phyloP scores from a whole-genome alignment of 2,888 invertebrate species.

The Aplocera efformata region DNA sequence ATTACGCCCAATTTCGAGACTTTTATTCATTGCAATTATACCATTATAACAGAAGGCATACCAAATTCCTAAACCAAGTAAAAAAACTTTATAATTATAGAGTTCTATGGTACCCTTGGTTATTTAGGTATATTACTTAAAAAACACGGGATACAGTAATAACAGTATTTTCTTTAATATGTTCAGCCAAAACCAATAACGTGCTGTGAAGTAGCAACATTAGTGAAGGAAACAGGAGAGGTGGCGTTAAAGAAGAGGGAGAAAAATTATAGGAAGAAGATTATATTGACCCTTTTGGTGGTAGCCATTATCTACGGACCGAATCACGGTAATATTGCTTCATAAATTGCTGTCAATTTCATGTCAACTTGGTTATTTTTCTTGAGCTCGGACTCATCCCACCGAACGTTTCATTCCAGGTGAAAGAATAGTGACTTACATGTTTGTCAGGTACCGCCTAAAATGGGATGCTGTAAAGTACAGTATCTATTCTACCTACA shows the following conservation, averaged over 20 bases:
- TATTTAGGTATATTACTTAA: too few relatives aligned
- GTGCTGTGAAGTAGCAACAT: conserved; percentile 41
- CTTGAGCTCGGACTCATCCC: too few relatives aligned
- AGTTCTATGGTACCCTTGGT: too few relatives aligned
- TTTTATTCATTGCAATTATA: too few relatives aligned
- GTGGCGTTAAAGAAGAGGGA: conserved; percentile 74
- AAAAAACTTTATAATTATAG: too few relatives aligned
- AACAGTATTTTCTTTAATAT: conserved; percentile 14
- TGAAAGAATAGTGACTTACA: conserved; percentile 63
- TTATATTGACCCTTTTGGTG: conserved; percentile 66
- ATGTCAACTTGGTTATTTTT: conserved; percentile 10
- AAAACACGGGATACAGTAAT: too few relatives aligned
- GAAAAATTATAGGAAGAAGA: conserved; percentile 59
- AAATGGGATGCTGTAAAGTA: conserved; percentile 72
- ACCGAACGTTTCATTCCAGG: conserved; percentile 48
- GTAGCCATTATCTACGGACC: conserved; percentile 77
- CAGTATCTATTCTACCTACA: conserved; percentile 68
- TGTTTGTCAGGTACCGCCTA: conserved; percentile 65
- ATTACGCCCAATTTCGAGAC: too few relatives aligned
- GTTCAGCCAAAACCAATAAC: conserved; percentile 51
- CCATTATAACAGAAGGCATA: too few relatives aligned
- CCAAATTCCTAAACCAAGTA: too few relatives aligned
- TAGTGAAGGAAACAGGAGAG: conserved; percentile 69
- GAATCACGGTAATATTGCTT: conserved; percentile 64
- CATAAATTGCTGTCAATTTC: neutral